A percentile compares a stretch with the other conserved stretches of the same genome.
These are phyloP conservation scores for Synanceia verrucosa DNA, from an alignment of 2,797 vertebrate genomes.

Conservation along the genomic window DNA sequence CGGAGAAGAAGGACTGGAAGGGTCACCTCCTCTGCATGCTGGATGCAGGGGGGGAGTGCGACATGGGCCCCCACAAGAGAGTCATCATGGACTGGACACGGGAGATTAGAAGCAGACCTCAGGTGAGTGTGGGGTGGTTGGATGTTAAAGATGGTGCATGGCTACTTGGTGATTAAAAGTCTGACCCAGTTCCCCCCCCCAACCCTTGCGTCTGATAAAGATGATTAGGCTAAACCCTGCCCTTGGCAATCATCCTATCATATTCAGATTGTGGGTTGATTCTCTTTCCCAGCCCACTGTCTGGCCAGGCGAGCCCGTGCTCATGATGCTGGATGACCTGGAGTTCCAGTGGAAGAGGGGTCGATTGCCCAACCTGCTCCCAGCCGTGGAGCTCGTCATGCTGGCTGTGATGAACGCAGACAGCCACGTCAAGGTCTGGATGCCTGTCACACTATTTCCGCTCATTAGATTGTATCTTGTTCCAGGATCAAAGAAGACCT, in stretches of 20 bases:
- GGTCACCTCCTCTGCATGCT: constrained; percentile 77
- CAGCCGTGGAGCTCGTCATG: constrained; percentile 81
- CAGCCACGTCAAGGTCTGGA: constrained; percentile 74
- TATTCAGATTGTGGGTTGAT: neutral
- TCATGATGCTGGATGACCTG: constrained; percentile 85
- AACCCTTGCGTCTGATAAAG: constrained; percentile 41
- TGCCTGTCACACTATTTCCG: neutral
- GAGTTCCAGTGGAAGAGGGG: constrained; percentile 85
- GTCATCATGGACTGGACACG: constrained; percentile 82
- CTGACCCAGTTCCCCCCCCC: constrained; percentile 63
- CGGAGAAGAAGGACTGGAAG: constrained; percentile 78
- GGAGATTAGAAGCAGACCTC: constrained; percentile 72
- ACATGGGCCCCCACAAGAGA: constrained; percentile 77
- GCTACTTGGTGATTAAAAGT: constrained; percentile 29
- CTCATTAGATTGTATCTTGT: neutral
- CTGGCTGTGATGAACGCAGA: constrained; percentile 74
- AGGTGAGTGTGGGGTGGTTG: constrained; percentile 58
- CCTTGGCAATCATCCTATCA: constrained; percentile 21
- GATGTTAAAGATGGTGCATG: neutral
- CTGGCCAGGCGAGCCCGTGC: constrained; percentile 81
- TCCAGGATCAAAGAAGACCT: too few relatives aligned
- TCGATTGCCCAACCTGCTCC: constrained; percentile 76
- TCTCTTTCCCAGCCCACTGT: constrained; percentile 64
- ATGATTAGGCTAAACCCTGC: constrained; percentile 50
- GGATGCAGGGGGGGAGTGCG: constrained; percentile 76